Evolutionary conservation across 2,888 invertebrate species (phyloP).

Genomic region (Acleris laterana): DNA sequence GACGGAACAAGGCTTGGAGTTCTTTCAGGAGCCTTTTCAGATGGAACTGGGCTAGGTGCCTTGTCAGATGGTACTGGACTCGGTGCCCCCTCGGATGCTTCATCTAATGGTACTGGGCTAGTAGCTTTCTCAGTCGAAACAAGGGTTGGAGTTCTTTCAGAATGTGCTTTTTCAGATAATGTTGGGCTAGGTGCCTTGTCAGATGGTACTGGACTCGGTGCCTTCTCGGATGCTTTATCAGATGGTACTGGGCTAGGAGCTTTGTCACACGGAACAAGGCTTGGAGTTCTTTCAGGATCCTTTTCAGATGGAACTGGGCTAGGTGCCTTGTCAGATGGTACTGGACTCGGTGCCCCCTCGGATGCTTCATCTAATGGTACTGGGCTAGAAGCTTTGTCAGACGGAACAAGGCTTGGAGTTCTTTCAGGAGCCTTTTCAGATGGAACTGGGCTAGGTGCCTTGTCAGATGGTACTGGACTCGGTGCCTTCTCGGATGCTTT

Average conservation of each 20-base stretch:
- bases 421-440: too few species aligned
- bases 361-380: too few species aligned
- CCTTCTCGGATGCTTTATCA: constrained; percentile 12
- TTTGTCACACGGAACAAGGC: constrained; percentile 18
- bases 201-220: constrained; percentile 25
- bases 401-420: too few species aligned
- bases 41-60: constrained; percentile 27
- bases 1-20: neutral
- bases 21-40: constrained; percentile 15
- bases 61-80: constrained; percentile 2
- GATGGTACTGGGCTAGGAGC: constrained; percentile 9
- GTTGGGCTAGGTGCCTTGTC: constrained; percentile 8
- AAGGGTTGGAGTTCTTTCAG: constrained; percentile 9
- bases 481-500: too few species aligned
- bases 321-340: too few species aligned
- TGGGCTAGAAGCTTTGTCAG: too few species aligned
- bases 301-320: constrained; percentile 13
- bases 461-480: too few species aligned
- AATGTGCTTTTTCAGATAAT: neutral
- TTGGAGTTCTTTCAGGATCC: neutral
- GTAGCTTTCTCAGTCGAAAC: constrained; percentile 22
- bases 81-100: constrained; percentile 8
- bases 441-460: too few species aligned
- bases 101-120: constrained; percentile 24
- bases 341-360: too few species aligned